Evolutionary conservation across 2,888 invertebrate species (phyloP), one percentile per base, ranked within the genome.

Genomic region (Aleiodes testaceus): DNA sequence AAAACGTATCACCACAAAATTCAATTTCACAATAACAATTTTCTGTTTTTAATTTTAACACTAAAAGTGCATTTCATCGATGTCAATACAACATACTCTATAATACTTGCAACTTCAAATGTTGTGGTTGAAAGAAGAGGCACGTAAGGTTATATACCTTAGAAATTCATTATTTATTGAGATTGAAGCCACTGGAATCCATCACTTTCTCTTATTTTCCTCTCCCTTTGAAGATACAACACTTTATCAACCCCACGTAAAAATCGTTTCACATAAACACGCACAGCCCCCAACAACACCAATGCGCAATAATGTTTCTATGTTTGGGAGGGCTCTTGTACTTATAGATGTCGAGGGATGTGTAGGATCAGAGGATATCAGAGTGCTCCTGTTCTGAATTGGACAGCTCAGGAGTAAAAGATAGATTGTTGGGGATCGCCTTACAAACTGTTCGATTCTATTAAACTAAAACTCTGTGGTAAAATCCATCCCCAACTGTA

Each of bases 391-490:
- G 75, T 75, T 81, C 80, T 82, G 83, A 81, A 85, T 84, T 83
- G 83, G 82, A 80, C 79, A 80, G 82, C 79, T 81, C 81, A 79
- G 75, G 77, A 78, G 80, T 78, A 78, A 81, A 85, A 85, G 85
- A 87, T 81, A 80, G 85, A 86, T 86, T 85, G 85, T 75, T 77
- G 75, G 81, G 84, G 84, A 86, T 87, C 85, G 84, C 77, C 83
- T 86, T 86, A 85, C 77, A 72, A 80, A 77, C 80, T 80, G 82
- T 85, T 85, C 83, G 83, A 85, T 86, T 86, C 86, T 85, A 86
- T 86, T 86, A 85, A 84, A 83, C 76, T 84, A 79, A 81, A 71
- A 67, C 18, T 18, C 42, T 42, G 52, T 47, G 59, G 47, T 64
- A 72, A 45, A 45, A 63, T 22, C 11, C 11, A 61, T 6, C 36